Conservation (phyloP, 2,888 invertebrate species). For the Metellina segmentata region DNA sequence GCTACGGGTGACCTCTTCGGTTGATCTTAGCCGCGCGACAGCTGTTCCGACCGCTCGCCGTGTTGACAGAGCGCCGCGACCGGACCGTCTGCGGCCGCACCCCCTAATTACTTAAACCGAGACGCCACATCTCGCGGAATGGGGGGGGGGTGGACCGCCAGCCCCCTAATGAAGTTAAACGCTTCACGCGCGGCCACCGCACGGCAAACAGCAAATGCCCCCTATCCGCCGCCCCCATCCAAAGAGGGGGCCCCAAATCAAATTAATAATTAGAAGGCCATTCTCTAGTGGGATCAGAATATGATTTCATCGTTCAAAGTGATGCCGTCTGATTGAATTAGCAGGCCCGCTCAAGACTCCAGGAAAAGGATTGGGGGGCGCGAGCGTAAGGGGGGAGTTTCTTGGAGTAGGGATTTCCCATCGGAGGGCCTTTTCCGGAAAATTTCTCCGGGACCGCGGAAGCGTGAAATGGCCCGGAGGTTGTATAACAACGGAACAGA, state of each 20-base stretch:
- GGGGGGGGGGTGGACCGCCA: constrained; percentile 3
- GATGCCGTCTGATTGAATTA: constrained; percentile 76
- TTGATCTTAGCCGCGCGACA: constrained; percentile 55
- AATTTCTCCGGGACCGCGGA: constrained; percentile 49
- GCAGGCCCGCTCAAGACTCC: constrained; percentile 58
- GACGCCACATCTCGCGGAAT: background rate
- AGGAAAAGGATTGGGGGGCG: constrained; percentile 26
- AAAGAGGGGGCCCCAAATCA: constrained; percentile 64
- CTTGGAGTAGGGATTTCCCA: constrained; percentile 46
- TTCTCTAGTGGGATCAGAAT: constrained; percentile 75
- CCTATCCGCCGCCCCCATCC: constrained; percentile 17
- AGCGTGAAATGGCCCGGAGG: constrained; percentile 65
- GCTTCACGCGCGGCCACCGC: constrained; percentile 61
- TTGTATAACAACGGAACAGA: constrained; percentile 40
- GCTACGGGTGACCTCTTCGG: background rate
- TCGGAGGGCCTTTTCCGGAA: constrained; percentile 35
- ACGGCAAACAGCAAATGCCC: constrained; percentile 73
- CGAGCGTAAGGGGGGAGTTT: constrained; percentile 36
- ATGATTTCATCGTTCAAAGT: constrained; percentile 75
- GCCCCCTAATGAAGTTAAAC: constrained; percentile 76
- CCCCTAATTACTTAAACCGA: constrained; percentile 67
- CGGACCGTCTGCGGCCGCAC: constrained; percentile 51
- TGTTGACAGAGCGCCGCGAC: constrained; percentile 66
- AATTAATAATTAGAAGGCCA: constrained; percentile 77
- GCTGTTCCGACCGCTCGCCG: constrained; percentile 53